Evolutionary conservation across 2,888 invertebrate genomes (phyloP), one percentile per base, ranked within the genome.

Genomic region (Schrankia costaestrigalis): DNA sequence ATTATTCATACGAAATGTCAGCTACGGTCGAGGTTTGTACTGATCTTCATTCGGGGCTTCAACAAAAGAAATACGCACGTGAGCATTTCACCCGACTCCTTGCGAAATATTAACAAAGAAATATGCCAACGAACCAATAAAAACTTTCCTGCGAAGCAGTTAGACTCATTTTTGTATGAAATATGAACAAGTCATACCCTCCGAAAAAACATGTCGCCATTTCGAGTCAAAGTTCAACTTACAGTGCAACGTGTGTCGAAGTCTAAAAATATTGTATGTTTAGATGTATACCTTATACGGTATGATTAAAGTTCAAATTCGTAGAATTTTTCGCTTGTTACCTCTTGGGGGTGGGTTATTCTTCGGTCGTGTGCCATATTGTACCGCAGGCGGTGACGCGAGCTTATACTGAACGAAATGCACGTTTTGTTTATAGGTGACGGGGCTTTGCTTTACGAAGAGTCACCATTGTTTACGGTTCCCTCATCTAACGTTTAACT

Each of bases 191-290:
- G 37, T 45, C 26, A 50, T 39, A 52, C 47, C 45, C 53, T 48
- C 54, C 58, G 64, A 72, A 76, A 69, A 64, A 61, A 54, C 56
- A 46, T 43, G 48, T 58, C 40, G 64, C 59, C 64, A 56, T 65
- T 62, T 55, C 43, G 55, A 71, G 78, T 76, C 77, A 77, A 72
- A 80, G 79, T 80, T 77, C 76, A 79, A 71, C 61, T 63, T 68
- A 59, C 65, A 65, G 62, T 65, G 62, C 67, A 62, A 63, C 57
- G 61, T 55, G 55, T 41, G 41, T 25, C 31, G 26, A 26, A 22
- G 36, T 36, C 25, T 30, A 32, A 41, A 21, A 33, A 41, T 32
- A 28, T 41, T 54, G 51, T 65, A 56, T 41, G 41, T n/a, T n/a
- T n/a, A n/a, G n/a, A n/a, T n/a, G n/a, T n/a, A n/a, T 35, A 55